These are phyloP conservation scores for Myanophis thanlyinensis DNA, from an alignment of 2,113 vertebrate genomes.

Conservation along the genomic window DNA sequence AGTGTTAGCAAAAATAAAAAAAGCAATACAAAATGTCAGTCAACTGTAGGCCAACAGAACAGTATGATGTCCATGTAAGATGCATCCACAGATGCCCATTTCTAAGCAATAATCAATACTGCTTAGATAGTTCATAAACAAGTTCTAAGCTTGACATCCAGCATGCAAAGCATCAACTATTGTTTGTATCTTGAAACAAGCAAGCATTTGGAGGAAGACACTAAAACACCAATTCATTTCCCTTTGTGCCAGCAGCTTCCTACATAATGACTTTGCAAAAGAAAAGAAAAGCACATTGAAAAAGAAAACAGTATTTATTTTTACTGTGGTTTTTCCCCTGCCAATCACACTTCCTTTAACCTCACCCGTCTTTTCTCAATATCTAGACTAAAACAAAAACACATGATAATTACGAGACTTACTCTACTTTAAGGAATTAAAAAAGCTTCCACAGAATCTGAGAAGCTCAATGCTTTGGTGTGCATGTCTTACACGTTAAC, in stretches of 20 bases:
- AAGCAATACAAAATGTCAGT: slow-evolving; percentile 43
- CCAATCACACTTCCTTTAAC: slow-evolving; percentile 37
- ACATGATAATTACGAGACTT: slow-evolving; percentile 32
- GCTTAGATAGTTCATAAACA: slow-evolving; percentile 38
- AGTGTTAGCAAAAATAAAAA: slow-evolving; percentile 50
- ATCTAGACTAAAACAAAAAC: slow-evolving; percentile 46
- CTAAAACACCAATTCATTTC: slow-evolving; percentile 43
- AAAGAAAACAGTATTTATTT: slow-evolving; percentile 48
- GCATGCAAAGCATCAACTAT: slow-evolving; percentile 29
- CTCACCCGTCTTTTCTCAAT: slow-evolving; percentile 37
- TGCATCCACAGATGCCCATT: slow-evolving; percentile 24
- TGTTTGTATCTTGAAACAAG: slow-evolving; percentile 8
- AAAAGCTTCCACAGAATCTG: slow-evolving; percentile 4
- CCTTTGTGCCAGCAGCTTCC: slow-evolving; percentile 20
- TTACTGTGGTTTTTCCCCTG: slow-evolving; percentile 38
- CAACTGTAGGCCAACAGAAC: slow-evolving; percentile 54
- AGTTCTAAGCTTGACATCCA: slow-evolving; percentile 11
- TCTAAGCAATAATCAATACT: slow-evolving; percentile 14
- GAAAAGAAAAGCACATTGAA: slow-evolving; percentile 21
- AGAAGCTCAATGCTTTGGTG: slow-evolving; percentile 18
- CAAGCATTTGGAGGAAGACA: slow-evolving; percentile 11
- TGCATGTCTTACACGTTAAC: slow-evolving; percentile 32
- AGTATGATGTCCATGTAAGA: slow-evolving; percentile 49
- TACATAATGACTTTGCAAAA: slow-evolving; percentile 39
- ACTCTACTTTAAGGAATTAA: slow-evolving; percentile 18